Conservation (phyloP, 2,888 invertebrate species). For the Andrena bucephala region DNA sequence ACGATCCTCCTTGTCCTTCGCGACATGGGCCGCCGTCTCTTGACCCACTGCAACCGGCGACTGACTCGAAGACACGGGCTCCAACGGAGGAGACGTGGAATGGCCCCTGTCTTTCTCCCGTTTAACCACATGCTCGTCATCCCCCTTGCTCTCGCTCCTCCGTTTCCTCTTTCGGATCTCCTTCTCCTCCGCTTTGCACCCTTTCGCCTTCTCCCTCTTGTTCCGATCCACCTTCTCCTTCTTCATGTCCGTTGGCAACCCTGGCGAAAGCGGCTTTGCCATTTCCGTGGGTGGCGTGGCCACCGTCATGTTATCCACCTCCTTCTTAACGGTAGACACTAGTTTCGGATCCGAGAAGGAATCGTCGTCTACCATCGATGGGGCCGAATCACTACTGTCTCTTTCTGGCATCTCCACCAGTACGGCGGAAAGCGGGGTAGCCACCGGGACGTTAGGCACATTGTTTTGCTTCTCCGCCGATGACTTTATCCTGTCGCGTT, state of each 20-base stretch:
- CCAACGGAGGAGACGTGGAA: constrained; percentile 79
- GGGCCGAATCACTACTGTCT: constrained; percentile 81
- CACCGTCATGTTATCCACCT: constrained; percentile 62
- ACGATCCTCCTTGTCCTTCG: constrained; percentile 68
- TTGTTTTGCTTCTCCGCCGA: constrained; percentile 77
- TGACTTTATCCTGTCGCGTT: constrained; percentile 82
- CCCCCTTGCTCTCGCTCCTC: constrained; percentile 76
- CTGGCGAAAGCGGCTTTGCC: constrained; percentile 81
- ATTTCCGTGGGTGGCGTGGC: constrained; percentile 61
- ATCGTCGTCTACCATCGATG: constrained; percentile 79
- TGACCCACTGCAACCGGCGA: constrained; percentile 85
- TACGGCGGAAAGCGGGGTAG: constrained; percentile 84
- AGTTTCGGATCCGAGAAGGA: constrained; percentile 71
- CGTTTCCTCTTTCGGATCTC: constrained; percentile 82
- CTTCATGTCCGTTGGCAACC: constrained; percentile 77
- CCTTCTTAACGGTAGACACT: constrained; percentile 66
- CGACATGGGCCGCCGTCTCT: constrained; percentile 74
- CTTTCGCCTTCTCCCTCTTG: constrained; percentile 84
- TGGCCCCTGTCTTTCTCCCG: constrained; percentile 75
- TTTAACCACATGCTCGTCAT: constrained; percentile 75
- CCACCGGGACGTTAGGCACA: constrained; percentile 80
- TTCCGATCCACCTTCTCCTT: constrained; percentile 82
- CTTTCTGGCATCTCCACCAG: constrained; percentile 78
- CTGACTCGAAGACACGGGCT: constrained; percentile 83
- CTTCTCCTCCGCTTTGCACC: constrained; percentile 84